Evolutionary conservation across 1,140 invertebrate genomes (phyloP).

Genomic region (Spodoptera frugiperda): DNA sequence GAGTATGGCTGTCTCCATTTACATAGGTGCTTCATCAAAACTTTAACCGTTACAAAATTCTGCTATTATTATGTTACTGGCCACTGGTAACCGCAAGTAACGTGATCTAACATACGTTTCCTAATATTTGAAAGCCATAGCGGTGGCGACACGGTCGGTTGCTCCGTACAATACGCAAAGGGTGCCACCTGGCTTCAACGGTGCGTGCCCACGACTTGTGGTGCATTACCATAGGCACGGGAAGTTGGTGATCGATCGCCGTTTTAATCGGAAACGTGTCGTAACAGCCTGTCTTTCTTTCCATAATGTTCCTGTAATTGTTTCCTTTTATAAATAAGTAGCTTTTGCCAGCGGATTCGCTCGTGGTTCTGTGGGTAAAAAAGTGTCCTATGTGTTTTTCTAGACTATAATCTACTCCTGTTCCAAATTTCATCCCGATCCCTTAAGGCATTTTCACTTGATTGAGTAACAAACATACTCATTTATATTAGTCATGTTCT

Average conservation of each 20-base stretch:
- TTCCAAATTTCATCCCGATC: too few relatives aligned
- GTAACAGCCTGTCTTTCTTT: slow-evolving; percentile 25
- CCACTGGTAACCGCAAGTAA: slow-evolving; percentile 16
- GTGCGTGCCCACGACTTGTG: slow-evolving; percentile 50
- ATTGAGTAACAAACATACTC: too few relatives aligned
- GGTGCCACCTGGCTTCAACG: slow-evolving; percentile 65
- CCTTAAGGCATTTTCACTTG: too few relatives aligned
- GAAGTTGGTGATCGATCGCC: slow-evolving; percentile 44
- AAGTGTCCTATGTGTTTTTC: too few relatives aligned
- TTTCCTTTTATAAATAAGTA: background rate
- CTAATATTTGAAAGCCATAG: slow-evolving; percentile 64
- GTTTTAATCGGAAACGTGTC: slow-evolving; percentile 36
- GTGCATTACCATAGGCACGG: slow-evolving; percentile 43
- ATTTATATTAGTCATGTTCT: too few relatives aligned
- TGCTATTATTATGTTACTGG: background rate
- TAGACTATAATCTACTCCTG: too few relatives aligned
- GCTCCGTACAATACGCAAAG: slow-evolving; percentile 53
- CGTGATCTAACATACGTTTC: slow-evolving; percentile 42
- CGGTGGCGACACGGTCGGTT: slow-evolving; percentile 61
- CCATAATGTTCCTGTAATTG: slow-evolving; percentile 9
- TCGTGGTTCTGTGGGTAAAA: too few relatives aligned
- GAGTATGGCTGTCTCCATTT: too few relatives aligned
- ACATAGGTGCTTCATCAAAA: background rate
- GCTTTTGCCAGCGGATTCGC: too few relatives aligned
- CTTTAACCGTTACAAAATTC: background rate